Conservation (phyloP, 2,113 vertebrate genomes). For the Macrotis lagotis region DNA sequence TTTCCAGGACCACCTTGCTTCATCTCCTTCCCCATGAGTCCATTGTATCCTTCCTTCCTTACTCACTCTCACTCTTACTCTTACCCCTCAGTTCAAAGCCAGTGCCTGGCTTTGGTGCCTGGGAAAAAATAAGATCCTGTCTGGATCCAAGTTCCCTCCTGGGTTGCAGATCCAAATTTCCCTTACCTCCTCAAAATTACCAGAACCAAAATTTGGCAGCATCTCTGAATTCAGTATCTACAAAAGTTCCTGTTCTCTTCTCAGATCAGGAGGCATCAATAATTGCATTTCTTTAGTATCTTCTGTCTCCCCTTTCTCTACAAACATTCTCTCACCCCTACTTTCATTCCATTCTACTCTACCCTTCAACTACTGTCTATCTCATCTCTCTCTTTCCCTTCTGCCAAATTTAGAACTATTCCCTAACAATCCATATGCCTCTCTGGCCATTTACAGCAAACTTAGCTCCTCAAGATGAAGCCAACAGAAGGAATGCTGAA, state of each 20-base stretch:
- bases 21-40: not conserved
- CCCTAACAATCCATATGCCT: not conserved
- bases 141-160: not conserved
- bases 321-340: not conserved
- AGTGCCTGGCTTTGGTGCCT: not conserved
- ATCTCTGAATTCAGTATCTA: not conserved
- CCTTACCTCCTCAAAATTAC: not conserved
- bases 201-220: not conserved
- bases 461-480: not conserved
- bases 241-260: not conserved
- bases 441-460: not conserved
- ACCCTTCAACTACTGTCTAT: not conserved
- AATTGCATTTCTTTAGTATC: not conserved
- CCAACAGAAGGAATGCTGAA: not conserved
- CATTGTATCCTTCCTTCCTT: not conserved
- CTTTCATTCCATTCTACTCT: not conserved
- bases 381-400: conserved; percentile 4
- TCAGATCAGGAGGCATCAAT: not conserved
- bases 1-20: not conserved
- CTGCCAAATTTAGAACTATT: not conserved
- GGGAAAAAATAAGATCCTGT: not conserved
- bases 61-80: not conserved
- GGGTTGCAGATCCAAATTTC: not conserved
- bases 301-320: not conserved
- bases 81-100: not conserved